phyloP scores from a whole-genome alignment of 2,113 vertebrate species.

The Suricata suricatta region DNA sequence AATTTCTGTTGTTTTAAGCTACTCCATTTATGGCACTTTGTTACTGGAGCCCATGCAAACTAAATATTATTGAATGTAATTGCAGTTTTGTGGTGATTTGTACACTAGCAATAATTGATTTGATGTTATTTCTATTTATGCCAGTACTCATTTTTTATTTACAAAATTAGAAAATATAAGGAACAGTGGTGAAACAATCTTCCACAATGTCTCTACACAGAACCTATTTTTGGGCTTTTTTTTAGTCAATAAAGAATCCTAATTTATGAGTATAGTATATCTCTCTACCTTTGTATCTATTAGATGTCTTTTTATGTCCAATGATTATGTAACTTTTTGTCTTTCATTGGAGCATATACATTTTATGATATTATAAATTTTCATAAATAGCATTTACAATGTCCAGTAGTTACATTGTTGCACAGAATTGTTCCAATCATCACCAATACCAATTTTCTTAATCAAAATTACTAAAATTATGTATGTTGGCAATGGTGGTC shows the following conservation, averaged over 20 bases:
- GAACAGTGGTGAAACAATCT: not conserved
- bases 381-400: not conserved
- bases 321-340: not conserved
- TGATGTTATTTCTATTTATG: not conserved
- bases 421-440: not conserved
- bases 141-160: not conserved
- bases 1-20: not conserved
- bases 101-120: not conserved
- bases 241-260: not conserved
- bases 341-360: not conserved
- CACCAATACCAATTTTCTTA: not conserved
- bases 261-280: not conserved
- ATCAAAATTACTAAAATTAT: not conserved
- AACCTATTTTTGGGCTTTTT: not conserved
- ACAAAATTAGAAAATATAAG: not conserved
- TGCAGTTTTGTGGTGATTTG: not conserved
- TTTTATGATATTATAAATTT: not conserved
- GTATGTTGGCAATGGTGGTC: not conserved
- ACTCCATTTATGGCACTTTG: not conserved
- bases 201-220: not conserved
- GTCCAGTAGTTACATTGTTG: not conserved
- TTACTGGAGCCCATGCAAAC: not conserved
- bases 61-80: not conserved
- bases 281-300: not conserved
- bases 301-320: not conserved